Conservation (phyloP, 1,140 invertebrate genomes). For the Drosophila leontia region DNA sequence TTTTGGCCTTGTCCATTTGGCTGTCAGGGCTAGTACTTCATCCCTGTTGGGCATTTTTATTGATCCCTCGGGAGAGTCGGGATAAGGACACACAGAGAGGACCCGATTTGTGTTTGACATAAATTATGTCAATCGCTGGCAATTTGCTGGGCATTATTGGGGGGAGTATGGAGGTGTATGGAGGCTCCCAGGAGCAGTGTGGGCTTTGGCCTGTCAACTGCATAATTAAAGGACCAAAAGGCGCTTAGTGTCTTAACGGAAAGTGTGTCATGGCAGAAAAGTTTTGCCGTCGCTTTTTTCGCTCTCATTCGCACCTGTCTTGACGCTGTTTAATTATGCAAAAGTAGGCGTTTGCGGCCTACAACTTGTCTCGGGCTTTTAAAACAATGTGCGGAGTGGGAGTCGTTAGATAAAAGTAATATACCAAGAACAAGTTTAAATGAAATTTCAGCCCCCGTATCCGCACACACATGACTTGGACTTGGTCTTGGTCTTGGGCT, state of each 20-base stretch:
- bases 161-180: conserved; percentile 11
- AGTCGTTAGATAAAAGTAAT: conserved; percentile 55
- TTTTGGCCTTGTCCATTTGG: conserved; percentile 66
- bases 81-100: conserved; percentile 29
- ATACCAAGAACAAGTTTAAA: conserved; percentile 72
- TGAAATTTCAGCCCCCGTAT: conserved; percentile 47
- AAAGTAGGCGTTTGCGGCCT: conserved; percentile 50
- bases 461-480: conserved; percentile 18
- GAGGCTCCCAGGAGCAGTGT: conserved; percentile 1
- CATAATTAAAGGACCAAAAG: conserved; percentile 64
- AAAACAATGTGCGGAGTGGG: conserved; percentile 41
- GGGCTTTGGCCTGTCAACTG: conserved; percentile 57
- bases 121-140: conserved; percentile 78
- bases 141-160: conserved; percentile 72
- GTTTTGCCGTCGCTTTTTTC: conserved; percentile 31
- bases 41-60: conserved; percentile 55
- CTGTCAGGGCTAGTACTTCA: conserved; percentile 31
- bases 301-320: conserved; percentile 55
- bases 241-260: conserved; percentile 38
- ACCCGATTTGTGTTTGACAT: conserved; percentile 58
- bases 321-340: conserved; percentile 72
- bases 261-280: conserved; percentile 63
- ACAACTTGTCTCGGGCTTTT: conserved; percentile 55
- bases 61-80: conserved; percentile 61
- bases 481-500: conserved; percentile 4